phyloP scores from a whole-genome alignment of 2,888 invertebrate genomes.

The Tigriopus californicus region DNA sequence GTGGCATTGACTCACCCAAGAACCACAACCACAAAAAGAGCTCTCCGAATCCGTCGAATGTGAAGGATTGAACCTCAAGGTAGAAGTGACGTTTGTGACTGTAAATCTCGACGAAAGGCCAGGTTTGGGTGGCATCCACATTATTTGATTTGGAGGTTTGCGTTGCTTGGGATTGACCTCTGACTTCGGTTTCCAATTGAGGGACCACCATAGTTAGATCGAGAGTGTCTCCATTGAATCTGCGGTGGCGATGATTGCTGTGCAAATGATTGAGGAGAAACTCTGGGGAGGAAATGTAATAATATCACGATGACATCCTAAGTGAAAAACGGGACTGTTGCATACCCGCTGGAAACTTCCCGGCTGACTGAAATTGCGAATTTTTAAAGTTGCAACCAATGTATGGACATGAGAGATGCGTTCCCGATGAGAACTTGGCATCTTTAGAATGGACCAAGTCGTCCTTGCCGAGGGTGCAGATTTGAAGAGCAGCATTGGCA shows the following conservation, averaged over 20 bases:
- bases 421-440: slow-evolving; percentile 7
- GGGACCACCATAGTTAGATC: slow-evolving; percentile 14
- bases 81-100: slow-evolving; percentile 13
- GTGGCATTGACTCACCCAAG: slow-evolving; percentile 5
- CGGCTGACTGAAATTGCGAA: slow-evolving; percentile 14
- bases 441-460: slow-evolving; percentile 12
- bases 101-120: slow-evolving; percentile 14
- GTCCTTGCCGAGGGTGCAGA: slow-evolving; percentile 10
- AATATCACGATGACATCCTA: neutral
- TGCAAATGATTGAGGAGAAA: slow-evolving; percentile 14
- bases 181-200: neutral
- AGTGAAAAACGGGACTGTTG: neutral
- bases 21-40: slow-evolving; percentile 16
- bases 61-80: slow-evolving; percentile 12
- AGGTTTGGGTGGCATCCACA: slow-evolving; percentile 2
- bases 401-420: slow-evolving; percentile 11
- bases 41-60: slow-evolving; percentile 12
- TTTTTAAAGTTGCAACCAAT: slow-evolving; percentile 13
- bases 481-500: slow-evolving; percentile 1
- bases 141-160: neutral
- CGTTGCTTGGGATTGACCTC: neutral
- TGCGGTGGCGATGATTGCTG: slow-evolving; percentile 6
- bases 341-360: slow-evolving; percentile 12
- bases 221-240: slow-evolving; percentile 11
- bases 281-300: neutral